These are phyloP conservation scores for Hyperoplus immaculatus DNA, from an alignment of 2,797 vertebrate genomes.

Conservation along the genomic window DNA sequence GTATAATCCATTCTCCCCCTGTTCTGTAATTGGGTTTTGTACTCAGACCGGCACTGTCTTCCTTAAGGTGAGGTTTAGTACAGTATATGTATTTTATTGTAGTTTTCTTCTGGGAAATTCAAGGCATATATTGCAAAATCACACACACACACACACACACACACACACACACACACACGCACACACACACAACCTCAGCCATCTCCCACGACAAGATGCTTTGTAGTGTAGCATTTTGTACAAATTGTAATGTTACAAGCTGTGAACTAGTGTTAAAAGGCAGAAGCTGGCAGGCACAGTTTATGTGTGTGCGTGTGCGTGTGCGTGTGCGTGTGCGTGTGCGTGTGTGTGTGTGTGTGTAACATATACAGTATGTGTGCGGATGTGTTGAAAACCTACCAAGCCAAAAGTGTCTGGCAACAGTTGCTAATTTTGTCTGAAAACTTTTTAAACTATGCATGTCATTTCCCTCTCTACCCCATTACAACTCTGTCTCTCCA, in stretches of 20 bases:
- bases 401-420: background rate
- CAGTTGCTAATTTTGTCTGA: background rate
- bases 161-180: background rate
- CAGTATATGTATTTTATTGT: conserved; percentile 7
- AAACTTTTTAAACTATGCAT: background rate
- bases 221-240: too few relatives aligned
- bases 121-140: background rate
- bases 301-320: conserved; percentile 6
- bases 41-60: conserved; percentile 33
- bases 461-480: too few relatives aligned
- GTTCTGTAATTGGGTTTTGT: conserved; percentile 58
- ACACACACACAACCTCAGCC: background rate
- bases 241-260: conserved; percentile 40
- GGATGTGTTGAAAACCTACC: background rate
- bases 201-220: too few relatives aligned
- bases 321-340: conserved; percentile 35
- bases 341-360: conserved; percentile 26
- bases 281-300: background rate
- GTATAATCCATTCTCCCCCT: conserved; percentile 43
- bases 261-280: conserved; percentile 41
- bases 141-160: conserved; percentile 2
- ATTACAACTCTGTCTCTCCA: too few relatives aligned
- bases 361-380: too few relatives aligned
- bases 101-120: conserved; percentile 15
- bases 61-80: conserved; percentile 35